Conservation (phyloP, 2,888 invertebrate species). For the Girardia tigrina region DNA sequence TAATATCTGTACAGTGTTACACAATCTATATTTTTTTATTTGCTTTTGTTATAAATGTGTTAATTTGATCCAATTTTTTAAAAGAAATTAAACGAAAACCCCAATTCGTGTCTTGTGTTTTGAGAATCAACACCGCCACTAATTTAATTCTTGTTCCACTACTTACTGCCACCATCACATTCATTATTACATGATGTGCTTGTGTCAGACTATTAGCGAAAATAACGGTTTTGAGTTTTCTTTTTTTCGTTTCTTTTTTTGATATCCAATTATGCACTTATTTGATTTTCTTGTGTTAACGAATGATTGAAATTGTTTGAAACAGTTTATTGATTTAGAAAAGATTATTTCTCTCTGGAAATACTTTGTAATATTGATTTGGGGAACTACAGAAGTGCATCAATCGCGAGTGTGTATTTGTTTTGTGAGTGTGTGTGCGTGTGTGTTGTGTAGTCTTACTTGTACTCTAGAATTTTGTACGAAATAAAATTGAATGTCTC, state of each 20-base stretch:
- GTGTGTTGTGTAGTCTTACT: conserved; percentile 9
- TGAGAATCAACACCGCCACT: too few relatives aligned
- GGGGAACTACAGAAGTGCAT: neutral
- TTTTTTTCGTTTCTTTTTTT: too few relatives aligned
- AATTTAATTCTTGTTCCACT: too few relatives aligned
- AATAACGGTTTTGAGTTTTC: conserved; percentile 17
- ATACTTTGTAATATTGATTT: neutral
- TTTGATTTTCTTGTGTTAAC: neutral
- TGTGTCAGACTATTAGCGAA: too few relatives aligned
- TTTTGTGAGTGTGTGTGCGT: neutral
- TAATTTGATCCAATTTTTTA: conserved; percentile 7
- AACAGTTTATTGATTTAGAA: neutral
- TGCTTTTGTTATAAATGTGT: conserved; percentile 23
- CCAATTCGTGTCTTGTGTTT: too few relatives aligned
- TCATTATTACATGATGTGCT: too few relatives aligned
- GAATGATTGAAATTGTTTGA: too few relatives aligned
- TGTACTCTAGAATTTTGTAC: conserved; percentile 15
- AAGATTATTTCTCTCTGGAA: neutral
- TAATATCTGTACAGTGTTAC: conserved; percentile 23
- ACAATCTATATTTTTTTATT: conserved; percentile 23
- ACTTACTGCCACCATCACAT: too few relatives aligned
- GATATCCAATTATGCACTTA: neutral
- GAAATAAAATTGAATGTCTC: conserved; percentile 23
- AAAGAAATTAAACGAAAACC: too few relatives aligned
- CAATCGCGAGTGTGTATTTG: too few relatives aligned